Evolutionary conservation across 2,888 invertebrate genomes (phyloP), one percentile per base, ranked within the genome.

Genomic region (Cerastoderma edule): DNA sequence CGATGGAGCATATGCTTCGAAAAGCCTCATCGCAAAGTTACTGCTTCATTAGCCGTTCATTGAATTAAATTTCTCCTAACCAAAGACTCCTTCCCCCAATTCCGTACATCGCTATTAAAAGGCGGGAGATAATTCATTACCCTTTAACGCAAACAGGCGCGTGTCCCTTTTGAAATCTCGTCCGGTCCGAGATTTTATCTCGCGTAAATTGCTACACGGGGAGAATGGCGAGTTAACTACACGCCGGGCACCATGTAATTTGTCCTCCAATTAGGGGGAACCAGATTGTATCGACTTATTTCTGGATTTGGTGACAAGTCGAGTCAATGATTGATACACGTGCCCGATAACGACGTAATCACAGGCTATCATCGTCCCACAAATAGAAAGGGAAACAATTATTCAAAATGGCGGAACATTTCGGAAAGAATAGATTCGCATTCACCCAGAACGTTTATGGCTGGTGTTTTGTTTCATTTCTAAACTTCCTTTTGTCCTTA

Each of bases 161-260:
- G 80, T 80, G 80, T 65, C 80, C 57, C 75, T 27, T 68, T 76
- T 76, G 74, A 74, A 80, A 76, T 76, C 80, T 76, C 76, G 76
- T 71, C 80, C 70, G 56, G 66, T 71, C 35, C 80, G 74, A 76
- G 80, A 80, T 80, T 76, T 71, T 76, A 80, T 80, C 80, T 76
- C 74, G 65, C 73, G 67, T 71, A 74, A 75, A 67, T 71, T 74
- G 64, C 73, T 65, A 71, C 73, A 48, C 50, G 65, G 48, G 46
- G 65, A 54, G 68, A 76, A 80, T 71, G 70, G 57, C 63, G 64
- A 67, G 73, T 76, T 76, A 77, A 76, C 74, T 78, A 72, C 72
- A 80, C 70, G 67, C 68, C 56, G 64, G 67, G 72, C 64, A 77
- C 72, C 77, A 67, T 80, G 80, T 80, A 80, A 80, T 80, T 80